A percentile compares a stretch with the other conserved stretches of the same genome.
These are phyloP conservation scores for Drosophila borealis DNA, from an alignment of 2,888 invertebrate genomes.

Conservation along the genomic window DNA sequence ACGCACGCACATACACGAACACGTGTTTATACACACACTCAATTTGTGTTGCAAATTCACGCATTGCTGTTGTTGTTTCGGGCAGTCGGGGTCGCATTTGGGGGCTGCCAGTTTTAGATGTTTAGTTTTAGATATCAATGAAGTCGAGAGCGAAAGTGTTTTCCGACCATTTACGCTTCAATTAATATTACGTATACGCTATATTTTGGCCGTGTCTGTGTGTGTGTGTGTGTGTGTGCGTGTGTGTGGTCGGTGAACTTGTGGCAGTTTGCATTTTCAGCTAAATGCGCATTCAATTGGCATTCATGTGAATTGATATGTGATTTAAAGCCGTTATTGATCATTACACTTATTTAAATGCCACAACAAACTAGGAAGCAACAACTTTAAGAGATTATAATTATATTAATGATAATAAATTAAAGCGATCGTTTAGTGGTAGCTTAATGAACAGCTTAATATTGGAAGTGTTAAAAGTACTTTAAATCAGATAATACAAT, in stretches of 20 bases:
- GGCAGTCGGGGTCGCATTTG: conserved; percentile 46
- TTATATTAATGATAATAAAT: not conserved
- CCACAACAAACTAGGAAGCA: conserved; percentile 25
- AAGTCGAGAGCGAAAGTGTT: conserved; percentile 77
- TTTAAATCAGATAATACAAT: not conserved
- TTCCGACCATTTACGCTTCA: conserved; percentile 66
- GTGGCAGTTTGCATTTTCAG: conserved; percentile 44
- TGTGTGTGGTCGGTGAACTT: conserved; percentile 67
- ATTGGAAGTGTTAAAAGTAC: not conserved
- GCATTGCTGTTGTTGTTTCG: conserved; percentile 42
- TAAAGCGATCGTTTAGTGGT: not conserved
- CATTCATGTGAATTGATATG: conserved; percentile 21
- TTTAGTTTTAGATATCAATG: conserved; percentile 77
- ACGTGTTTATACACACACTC: conserved; percentile 36
- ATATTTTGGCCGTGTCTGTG: not conserved
- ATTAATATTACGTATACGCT: conserved; percentile 70
- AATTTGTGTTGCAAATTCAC: conserved; percentile 57
- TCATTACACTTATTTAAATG: conserved; percentile 8
- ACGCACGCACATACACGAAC: conserved; percentile 2
- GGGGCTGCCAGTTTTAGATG: conserved; percentile 74
- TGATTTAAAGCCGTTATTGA: conserved; percentile 34
- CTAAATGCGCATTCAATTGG: conserved; percentile 55
- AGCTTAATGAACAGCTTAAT: not conserved
- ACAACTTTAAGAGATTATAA: conserved; percentile 2
- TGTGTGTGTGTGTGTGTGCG: conserved; percentile 25